Evolutionary conservation across 2,113 vertebrate genomes (phyloP).

Genomic region (Gasterosteus nipponicus): DNA sequence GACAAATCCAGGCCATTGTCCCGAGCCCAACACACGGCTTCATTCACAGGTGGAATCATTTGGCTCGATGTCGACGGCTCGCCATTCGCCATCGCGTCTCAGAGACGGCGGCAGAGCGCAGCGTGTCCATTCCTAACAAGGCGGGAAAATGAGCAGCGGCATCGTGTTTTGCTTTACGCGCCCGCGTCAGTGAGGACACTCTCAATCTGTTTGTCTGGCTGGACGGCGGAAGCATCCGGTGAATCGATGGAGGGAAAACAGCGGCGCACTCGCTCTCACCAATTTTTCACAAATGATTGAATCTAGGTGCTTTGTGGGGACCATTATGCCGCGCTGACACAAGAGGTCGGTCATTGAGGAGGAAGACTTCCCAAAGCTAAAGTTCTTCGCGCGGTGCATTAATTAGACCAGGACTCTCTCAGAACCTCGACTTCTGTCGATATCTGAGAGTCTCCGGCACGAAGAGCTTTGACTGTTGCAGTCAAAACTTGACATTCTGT

Average conservation of each 20-base stretch:
- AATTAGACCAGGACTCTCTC: slow-evolving; percentile 50
- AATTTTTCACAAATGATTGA: slow-evolving; percentile 11
- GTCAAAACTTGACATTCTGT: too few species aligned
- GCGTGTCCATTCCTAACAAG: slow-evolving; percentile 38
- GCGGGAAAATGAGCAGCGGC: slow-evolving; percentile 21
- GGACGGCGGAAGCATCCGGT: slow-evolving; percentile 44
- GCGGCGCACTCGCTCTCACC: not conserved
- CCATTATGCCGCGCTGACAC: not conserved
- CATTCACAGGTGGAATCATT: not conserved
- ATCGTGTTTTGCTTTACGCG: slow-evolving; percentile 29
- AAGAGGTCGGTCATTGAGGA: slow-evolving; percentile 20
- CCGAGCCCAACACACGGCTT: not conserved
- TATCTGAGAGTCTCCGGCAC: slow-evolving; percentile 1
- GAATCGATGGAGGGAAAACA: slow-evolving; percentile 17
- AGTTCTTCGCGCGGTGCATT: slow-evolving; percentile 43
- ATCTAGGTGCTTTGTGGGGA: not conserved
- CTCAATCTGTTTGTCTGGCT: slow-evolving; percentile 47
- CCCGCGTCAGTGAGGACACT: not conserved
- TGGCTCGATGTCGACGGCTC: slow-evolving; percentile 19
- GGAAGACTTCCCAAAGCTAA: slow-evolving; percentile 17
- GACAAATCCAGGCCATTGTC: not conserved
- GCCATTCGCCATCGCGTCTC: slow-evolving; percentile 17
- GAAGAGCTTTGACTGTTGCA: too few species aligned
- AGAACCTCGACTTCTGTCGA: not conserved
- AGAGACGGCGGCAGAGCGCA: slow-evolving; percentile 12